phyloP scores from a whole-genome alignment of 2,888 invertebrate species.

The Heliconius charithonia region DNA sequence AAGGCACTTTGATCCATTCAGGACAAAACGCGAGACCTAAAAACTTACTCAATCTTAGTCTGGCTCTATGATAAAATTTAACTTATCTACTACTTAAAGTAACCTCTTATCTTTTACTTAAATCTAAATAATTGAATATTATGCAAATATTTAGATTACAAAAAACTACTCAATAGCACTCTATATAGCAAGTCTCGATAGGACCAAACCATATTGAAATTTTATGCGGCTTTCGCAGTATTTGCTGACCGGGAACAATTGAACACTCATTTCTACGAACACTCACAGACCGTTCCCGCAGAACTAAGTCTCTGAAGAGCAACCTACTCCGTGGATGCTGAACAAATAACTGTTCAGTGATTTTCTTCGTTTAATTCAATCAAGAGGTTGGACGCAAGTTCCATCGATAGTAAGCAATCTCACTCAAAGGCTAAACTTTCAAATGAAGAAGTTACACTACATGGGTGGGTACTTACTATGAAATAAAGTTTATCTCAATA shows the following conservation, averaged over 20 bases:
- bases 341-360: slow-evolving; percentile 40
- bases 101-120: no score
- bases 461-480: neutral
- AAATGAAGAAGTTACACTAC: slow-evolving; percentile 18
- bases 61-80: no score
- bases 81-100: no score
- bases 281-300: neutral
- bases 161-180: no score
- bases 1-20: no score
- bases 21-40: no score
- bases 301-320: slow-evolving; percentile 32
- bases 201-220: neutral
- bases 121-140: no score
- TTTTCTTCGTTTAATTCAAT: slow-evolving; percentile 40
- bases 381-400: slow-evolving; percentile 36
- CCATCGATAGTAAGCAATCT: slow-evolving; percentile 27
- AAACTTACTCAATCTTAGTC: no score
- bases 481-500: slow-evolving; percentile 2
- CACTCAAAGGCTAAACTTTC: slow-evolving; percentile 23
- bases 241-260: slow-evolving; percentile 11
- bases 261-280: slow-evolving; percentile 14
- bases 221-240: slow-evolving; percentile 2
- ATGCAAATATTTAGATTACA: no score
- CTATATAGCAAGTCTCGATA: neutral
- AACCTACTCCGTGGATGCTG: slow-evolving; percentile 29